phyloP scores from a whole-genome alignment of 2,113 vertebrate species.

The Macrotis lagotis region DNA sequence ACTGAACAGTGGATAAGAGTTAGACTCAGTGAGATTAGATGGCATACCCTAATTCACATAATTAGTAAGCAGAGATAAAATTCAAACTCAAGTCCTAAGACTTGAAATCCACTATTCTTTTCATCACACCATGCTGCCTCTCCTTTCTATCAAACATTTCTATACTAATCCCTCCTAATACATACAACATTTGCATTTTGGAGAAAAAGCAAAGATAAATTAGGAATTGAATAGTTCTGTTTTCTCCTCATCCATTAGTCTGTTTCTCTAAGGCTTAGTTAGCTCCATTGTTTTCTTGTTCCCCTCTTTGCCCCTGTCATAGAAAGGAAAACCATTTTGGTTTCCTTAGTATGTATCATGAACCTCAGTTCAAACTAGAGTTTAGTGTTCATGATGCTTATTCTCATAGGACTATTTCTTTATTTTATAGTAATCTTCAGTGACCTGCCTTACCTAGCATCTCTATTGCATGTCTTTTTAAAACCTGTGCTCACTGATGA shows the following conservation, averaged over 20 bases:
- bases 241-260: not conserved
- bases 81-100: not conserved
- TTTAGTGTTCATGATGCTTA: not conserved
- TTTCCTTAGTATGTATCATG: not conserved
- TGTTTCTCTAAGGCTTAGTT: not conserved
- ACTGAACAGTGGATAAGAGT: not conserved
- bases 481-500: not conserved
- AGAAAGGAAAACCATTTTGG: not conserved
- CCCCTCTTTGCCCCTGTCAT: not conserved
- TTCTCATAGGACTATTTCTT: not conserved
- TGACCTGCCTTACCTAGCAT: not conserved
- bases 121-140: not conserved
- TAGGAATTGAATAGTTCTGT: not conserved
- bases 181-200: not conserved
- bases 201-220: not conserved
- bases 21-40: not conserved
- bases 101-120: not conserved
- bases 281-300: not conserved
- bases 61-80: not conserved
- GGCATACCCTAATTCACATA: not conserved
- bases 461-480: not conserved
- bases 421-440: not conserved
- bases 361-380: not conserved
- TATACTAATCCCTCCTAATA: not conserved
- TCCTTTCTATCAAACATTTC: not conserved